These are phyloP conservation scores for Tetanocera ferruginea DNA, from an alignment of 2,888 invertebrate species.

Conservation along the genomic window DNA sequence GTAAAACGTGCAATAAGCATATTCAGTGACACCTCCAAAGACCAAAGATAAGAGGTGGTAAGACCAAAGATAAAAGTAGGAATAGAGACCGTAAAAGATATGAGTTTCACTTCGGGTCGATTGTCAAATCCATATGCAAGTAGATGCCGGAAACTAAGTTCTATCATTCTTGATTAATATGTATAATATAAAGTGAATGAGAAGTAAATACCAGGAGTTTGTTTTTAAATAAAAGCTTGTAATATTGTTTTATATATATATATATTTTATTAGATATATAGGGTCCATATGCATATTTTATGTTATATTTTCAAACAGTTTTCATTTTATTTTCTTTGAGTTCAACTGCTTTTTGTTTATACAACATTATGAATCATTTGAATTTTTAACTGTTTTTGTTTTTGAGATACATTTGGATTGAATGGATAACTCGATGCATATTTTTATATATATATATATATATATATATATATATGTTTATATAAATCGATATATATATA, in stretches of 20 bases:
- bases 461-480: not conserved
- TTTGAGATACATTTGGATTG: constrained; percentile 1
- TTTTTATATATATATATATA: not conserved
- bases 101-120: no score
- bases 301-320: constrained; percentile 20
- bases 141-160: no score
- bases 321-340: not conserved
- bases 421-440: constrained; percentile 2
- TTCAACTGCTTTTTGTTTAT: not conserved
- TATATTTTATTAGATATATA: constrained; percentile 21
- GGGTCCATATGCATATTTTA: constrained; percentile 18
- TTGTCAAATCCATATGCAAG: no score
- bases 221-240: not conserved
- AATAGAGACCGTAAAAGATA: not conserved
- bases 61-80: not conserved
- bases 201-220: not conserved
- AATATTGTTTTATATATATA: not conserved
- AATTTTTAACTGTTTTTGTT: not conserved
- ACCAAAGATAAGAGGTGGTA: no score
- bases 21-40: no score
- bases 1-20: no score
- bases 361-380: constrained; percentile 17
- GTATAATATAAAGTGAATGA: no score
- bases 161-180: no score
- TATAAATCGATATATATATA: not conserved